Evolutionary conservation across 2,113 vertebrate species (phyloP), one percentile per base, ranked within the genome.

Genomic region (Fulmarus glacialis): DNA sequence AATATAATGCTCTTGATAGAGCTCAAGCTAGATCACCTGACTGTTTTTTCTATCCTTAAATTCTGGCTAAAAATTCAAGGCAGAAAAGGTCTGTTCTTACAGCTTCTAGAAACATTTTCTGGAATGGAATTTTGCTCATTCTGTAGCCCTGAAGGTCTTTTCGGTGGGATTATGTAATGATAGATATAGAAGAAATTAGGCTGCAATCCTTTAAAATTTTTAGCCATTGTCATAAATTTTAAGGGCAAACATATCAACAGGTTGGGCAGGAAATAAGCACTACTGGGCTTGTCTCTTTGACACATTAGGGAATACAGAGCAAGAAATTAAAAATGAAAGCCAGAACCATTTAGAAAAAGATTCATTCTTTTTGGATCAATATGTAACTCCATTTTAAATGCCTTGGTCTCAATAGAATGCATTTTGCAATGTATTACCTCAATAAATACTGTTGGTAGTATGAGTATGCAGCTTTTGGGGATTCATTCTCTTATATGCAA

Each of bases 291-390:
- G n/a, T 90, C 66, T 98, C 83, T 97, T 88, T 93, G 64, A 92
- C 64, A 79, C 86, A 72, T 95, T 53, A 45, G 81, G 90, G 64
- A 96, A 93, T 70, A 60, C 12, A 47, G 77, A 91, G 48, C 36
- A 96, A 97, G 56, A 96, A 83, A 77, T 71, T 78, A 7, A 94
- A 94, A 90, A 83, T 84, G 11, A 95, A 82, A 96, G 40, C 48
- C 60, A 96, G 58, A 87, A 52, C 73, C 8, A 89, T 98, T 94
- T 97, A 94, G 14, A 91, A 82, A 17, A 88, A 97, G 81, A 87
- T 77, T 93, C 8, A 94, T 93, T 97, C 45, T 87, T 83, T 89
- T 81, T 74, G 68, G 63, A 97, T 96, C 97, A 96, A 97, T 96
- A 74, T 82, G 68, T 88, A 95, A 85, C 32, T 84, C 60, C 66